Evolutionary conservation across 2,113 vertebrate species (phyloP).

Genomic region (Pseudorasbora parva): DNA sequence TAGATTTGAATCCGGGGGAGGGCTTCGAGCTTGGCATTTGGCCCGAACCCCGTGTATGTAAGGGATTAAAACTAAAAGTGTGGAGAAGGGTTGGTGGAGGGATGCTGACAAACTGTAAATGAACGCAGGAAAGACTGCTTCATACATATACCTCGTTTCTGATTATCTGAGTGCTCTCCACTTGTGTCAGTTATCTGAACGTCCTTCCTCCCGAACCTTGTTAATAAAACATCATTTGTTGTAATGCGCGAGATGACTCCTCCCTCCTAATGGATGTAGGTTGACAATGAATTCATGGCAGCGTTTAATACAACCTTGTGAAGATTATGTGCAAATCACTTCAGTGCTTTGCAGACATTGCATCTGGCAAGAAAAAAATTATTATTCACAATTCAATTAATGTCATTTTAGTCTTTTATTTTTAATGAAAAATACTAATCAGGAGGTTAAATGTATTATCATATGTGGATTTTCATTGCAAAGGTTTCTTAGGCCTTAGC

Average conservation of each 20-base stretch:
- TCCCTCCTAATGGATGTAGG: neutral
- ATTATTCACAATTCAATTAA: neutral
- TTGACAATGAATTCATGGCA: neutral
- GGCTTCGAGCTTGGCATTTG: too few relatives aligned
- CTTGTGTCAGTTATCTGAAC: too few relatives aligned
- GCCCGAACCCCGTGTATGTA: too few relatives aligned
- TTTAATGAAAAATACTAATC: slow-evolving; percentile 45
- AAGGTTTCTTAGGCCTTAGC: slow-evolving; percentile 73
- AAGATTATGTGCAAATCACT: neutral
- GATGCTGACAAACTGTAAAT: too few relatives aligned
- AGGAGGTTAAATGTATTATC: slow-evolving; percentile 54
- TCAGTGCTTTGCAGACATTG: neutral
- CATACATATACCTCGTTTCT: too few relatives aligned
- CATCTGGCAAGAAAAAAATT: neutral
- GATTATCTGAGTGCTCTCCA: too few relatives aligned
- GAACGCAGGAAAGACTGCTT: too few relatives aligned
- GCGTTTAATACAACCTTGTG: neutral
- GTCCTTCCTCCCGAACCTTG: too few relatives aligned
- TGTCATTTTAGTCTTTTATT: slow-evolving; percentile 36
- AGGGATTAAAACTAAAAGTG: too few relatives aligned
- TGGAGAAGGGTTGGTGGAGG: too few relatives aligned
- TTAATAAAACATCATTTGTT: neutral
- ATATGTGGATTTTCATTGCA: slow-evolving; percentile 64
- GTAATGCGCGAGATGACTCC: neutral
- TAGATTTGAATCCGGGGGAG: too few relatives aligned